Evolutionary conservation across 2,113 vertebrate genomes (phyloP).

Genomic region (Cacatua alba): DNA sequence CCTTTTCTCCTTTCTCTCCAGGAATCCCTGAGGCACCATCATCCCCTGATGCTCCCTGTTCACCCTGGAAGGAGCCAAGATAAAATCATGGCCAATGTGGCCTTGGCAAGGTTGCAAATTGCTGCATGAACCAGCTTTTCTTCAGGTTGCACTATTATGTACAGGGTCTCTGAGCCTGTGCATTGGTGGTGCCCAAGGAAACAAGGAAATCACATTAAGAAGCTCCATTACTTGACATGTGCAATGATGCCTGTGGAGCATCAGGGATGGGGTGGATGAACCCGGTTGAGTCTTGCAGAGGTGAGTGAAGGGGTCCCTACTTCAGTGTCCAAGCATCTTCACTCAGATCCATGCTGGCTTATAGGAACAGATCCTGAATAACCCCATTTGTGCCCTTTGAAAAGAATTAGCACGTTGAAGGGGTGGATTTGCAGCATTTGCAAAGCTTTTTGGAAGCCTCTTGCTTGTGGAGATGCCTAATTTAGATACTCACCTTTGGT

Average conservation of each 20-base stretch:
- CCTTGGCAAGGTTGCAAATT: neutral
- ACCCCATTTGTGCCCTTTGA: neutral
- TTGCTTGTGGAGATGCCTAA: neutral
- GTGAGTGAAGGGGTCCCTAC: neutral
- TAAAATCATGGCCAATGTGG: neutral
- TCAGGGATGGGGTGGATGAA: neutral
- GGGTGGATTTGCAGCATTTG: neutral
- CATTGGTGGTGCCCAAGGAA: neutral
- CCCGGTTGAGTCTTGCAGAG: fast-evolving
- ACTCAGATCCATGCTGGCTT: neutral
- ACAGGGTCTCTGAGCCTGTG: neutral
- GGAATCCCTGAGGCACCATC: slow-evolving; percentile 71
- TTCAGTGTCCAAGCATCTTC: neutral
- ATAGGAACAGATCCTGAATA: neutral
- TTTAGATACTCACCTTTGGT: slow-evolving; percentile 74
- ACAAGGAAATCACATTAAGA: neutral
- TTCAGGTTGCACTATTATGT: neutral
- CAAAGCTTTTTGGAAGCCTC: neutral
- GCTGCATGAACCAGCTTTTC: neutral
- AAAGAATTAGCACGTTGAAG: fast-evolving
- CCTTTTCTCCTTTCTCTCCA: slow-evolving; percentile 86
- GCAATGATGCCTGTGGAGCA: neutral
- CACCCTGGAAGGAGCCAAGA: slow-evolving; percentile 72
- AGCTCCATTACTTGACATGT: neutral
- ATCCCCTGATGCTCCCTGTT: slow-evolving; percentile 76